phyloP scores from a whole-genome alignment of 2,797 vertebrate species.

The Etheostoma nigrum region DNA sequence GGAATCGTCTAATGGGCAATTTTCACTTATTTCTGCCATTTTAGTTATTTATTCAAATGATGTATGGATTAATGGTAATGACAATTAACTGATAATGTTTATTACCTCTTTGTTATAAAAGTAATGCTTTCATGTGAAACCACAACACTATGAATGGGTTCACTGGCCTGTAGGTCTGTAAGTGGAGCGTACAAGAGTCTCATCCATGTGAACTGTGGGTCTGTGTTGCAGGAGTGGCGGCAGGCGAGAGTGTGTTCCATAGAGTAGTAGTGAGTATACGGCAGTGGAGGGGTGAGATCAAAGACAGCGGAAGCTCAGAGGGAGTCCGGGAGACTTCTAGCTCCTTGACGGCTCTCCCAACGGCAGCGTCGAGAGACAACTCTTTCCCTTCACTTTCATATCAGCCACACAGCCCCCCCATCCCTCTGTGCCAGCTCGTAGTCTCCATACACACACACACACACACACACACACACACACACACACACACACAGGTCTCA shows the following conservation, averaged over 20 bases:
- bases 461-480: conserved; percentile 20
- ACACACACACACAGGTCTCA: conserved; percentile 53
- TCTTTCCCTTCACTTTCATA: conserved; percentile 82
- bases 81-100: neutral
- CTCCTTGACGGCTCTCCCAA: conserved; percentile 79
- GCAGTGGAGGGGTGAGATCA: conserved; percentile 75
- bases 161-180: conserved; percentile 31
- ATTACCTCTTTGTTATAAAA: neutral
- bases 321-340: conserved; percentile 81
- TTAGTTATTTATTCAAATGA: neutral
- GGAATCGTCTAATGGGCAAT: neutral
- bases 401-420: conserved; percentile 73
- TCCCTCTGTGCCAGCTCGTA: conserved; percentile 50
- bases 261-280: conserved; percentile 56
- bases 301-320: conserved; percentile 75
- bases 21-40: neutral
- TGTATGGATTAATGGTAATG: neutral
- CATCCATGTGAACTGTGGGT: conserved; percentile 50
- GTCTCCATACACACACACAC: conserved; percentile 47
- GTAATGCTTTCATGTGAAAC: conserved; percentile 1
- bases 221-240: conserved; percentile 52
- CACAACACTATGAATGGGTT: conserved; percentile 1
- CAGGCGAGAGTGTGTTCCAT: conserved; percentile 59
- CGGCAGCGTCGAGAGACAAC: conserved; percentile 74
- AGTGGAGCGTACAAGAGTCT: conserved; percentile 36